A percentile compares a stretch with the other conserved stretches of the same genome.
Evolutionary conservation across 1,140 invertebrate genomes (phyloP).

Genomic region (Zaprionus ghesquierei): DNA sequence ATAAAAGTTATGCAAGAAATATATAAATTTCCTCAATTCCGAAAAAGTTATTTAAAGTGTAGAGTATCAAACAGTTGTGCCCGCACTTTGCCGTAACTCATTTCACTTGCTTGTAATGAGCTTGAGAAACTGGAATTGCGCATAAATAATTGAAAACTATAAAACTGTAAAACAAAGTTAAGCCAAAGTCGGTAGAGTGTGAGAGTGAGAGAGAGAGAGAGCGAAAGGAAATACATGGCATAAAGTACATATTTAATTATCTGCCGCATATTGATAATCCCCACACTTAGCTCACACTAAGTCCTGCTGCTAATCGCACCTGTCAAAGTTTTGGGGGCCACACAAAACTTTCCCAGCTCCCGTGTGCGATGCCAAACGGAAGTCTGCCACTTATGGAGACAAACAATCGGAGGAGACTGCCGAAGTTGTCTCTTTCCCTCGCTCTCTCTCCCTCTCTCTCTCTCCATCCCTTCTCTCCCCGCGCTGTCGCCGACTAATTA

Average conservation of each 20-base stretch:
- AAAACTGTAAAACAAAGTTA: background rate
- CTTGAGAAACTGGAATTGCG: background rate
- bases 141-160: conserved; percentile 2
- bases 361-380: conserved; percentile 16
- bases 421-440: conserved; percentile 10
- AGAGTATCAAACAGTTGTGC: background rate
- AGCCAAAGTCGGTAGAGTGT: background rate
- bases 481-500: conserved; percentile 34
- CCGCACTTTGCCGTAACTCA: background rate
- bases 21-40: background rate
- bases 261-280: background rate
- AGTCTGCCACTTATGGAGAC: conserved; percentile 44
- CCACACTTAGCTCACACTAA: background rate
- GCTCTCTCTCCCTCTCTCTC: background rate
- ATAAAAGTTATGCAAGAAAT: background rate
- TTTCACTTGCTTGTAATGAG: background rate
- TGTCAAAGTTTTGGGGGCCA: conserved; percentile 23
- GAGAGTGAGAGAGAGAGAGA: background rate
- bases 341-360: conserved; percentile 33
- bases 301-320: conserved; percentile 17
- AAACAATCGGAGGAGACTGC: conserved; percentile 36
- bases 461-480: background rate
- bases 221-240: background rate
- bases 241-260: conserved; percentile 1
- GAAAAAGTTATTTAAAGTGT: background rate